Evolutionary conservation across 2,888 invertebrate species (phyloP), one percentile per base, ranked within the genome.

Genomic region (Sesia apiformis): DNA sequence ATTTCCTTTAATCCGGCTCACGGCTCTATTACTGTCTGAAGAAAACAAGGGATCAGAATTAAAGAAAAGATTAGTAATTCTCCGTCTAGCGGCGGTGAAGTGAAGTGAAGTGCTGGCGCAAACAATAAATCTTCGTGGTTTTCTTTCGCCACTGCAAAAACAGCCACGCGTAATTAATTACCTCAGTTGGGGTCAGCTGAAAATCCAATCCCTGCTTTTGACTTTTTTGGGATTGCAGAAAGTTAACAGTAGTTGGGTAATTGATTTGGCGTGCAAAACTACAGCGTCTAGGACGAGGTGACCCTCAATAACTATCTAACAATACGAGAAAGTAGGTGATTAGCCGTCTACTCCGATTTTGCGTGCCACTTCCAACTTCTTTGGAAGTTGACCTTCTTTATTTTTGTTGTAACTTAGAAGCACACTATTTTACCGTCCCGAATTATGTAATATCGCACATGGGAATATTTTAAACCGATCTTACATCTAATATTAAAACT

Each of bases 151-250:
- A 69, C 72, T 79, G 78, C 83, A 84, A 84, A 84, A 84, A 84
- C 80, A 74, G 74, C 74, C 70, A 78, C 77, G 76, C 75, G 82
- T 81, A 80, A 84, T 84, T 85, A 85, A 84, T 84, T 84, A 81
- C 82, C 76, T 69, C 70, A 72, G 74, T 74, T 69, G 72, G 71
- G 74, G 75, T 77, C 78, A 76, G 78, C 76, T 78, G 76, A 78
- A 65, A 67, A 78, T 78, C 78, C 79, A 84, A 84, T 82, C 81
- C 78, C 76, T 80, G 81, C 74, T 77, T 76, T 78, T 74, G 81
- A 82, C 81, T 84, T 84, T 83, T 82, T 83, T 81, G 65, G 71
- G 68, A 70, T 73, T 67, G 66, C 71, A 70, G 56, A 57, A 60
- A 58, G 69, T 76, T 74, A 78, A 76, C 74, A 69, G 70, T 62